Percentiles rank a stretch among this genome's conserved stretches.
Evolutionary conservation across 2,113 vertebrate species (phyloP).

Genomic region (Prinia subflava): DNA sequence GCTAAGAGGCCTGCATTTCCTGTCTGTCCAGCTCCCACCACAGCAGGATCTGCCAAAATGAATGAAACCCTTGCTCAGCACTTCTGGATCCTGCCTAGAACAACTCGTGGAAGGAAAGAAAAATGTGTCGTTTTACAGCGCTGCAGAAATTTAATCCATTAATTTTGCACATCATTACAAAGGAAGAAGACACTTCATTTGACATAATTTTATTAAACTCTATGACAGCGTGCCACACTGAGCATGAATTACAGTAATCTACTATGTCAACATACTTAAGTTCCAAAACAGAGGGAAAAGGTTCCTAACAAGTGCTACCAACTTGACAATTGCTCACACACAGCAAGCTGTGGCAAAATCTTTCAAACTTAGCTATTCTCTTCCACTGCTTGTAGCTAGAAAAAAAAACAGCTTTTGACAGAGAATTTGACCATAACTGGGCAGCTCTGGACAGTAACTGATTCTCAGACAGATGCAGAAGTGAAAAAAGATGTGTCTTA

Average conservation of each 20-base stretch:
- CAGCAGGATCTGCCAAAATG: constrained; percentile 39
- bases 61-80: background rate
- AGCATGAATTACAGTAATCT: background rate
- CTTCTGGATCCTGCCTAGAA: constrained; percentile 46
- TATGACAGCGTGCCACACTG: background rate
- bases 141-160: background rate
- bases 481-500: background rate
- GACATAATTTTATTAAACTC: background rate
- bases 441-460: background rate
- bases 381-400: background rate
- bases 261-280: background rate
- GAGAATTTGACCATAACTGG: background rate
- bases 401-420: background rate
- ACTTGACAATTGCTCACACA: background rate
- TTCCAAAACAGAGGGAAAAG: background rate
- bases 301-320: background rate
- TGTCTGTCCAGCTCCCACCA: constrained; percentile 57
- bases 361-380: background rate
- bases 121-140: background rate
- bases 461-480: background rate
- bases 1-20: constrained; percentile 29
- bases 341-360: background rate
- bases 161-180: background rate
- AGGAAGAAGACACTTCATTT: background rate
- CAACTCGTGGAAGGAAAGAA: constrained; percentile 16